A percentile compares a stretch with the other conserved stretches of the same genome.
phyloP scores from a whole-genome alignment of 2,797 vertebrate species.

The Loriculus beryllinus region DNA sequence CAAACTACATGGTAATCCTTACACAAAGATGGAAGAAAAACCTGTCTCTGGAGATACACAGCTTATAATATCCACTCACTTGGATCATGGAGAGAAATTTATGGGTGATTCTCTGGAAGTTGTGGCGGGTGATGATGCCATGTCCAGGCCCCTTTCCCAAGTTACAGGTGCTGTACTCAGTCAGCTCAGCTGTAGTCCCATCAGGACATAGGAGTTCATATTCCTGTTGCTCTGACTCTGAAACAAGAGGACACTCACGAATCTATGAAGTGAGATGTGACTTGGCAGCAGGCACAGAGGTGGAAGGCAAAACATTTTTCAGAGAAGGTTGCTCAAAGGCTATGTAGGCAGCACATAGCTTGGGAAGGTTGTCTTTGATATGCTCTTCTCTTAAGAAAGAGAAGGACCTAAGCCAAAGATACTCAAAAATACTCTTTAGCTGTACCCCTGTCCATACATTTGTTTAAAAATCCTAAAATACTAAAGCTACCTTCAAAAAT shows the following conservation, averaged over 20 bases:
- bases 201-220: conserved; percentile 85
- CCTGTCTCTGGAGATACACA: neutral
- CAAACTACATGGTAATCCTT: neutral
- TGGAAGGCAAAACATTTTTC: neutral
- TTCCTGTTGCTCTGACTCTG: conserved; percentile 76
- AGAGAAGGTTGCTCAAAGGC: neutral
- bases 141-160: conserved; percentile 86
- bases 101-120: conserved; percentile 80
- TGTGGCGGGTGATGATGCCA: conserved; percentile 78
- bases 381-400: neutral
- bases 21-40: neutral
- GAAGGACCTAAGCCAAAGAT: neutral
- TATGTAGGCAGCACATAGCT: neutral
- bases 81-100: conserved; percentile 81
- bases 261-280: neutral
- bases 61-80: conserved; percentile 61
- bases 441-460: neutral
- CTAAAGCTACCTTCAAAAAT: neutral
- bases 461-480: neutral
- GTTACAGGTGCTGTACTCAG: conserved; percentile 80
- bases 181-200: conserved; percentile 81
- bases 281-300: neutral
- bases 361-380: neutral
- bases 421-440: neutral
- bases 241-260: neutral